These are phyloP conservation scores for Eupeodes latifasciatus DNA, from an alignment of 2,888 invertebrate species.

Conservation along the genomic window DNA sequence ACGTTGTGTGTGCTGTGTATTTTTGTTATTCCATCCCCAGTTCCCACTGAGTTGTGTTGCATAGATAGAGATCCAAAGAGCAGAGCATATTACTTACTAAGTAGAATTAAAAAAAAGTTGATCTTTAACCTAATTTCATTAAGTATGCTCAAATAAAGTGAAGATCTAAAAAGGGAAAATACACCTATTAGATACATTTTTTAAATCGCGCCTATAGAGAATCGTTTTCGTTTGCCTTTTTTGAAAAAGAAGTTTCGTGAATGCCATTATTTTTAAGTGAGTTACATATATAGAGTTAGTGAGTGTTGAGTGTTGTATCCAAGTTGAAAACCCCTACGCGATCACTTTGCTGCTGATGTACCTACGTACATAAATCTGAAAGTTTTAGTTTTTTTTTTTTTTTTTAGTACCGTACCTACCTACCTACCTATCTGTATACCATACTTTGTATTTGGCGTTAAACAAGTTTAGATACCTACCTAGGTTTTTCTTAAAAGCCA, in stretches of 20 bases:
- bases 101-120: slow-evolving; percentile 48
- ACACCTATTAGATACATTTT: slow-evolving; percentile 11
- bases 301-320: slow-evolving; percentile 30
- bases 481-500: slow-evolving; percentile 29
- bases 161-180: slow-evolving; percentile 46
- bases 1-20: slow-evolving; percentile 33
- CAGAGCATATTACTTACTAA: slow-evolving; percentile 12
- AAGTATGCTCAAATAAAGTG: slow-evolving; percentile 55
- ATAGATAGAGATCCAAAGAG: slow-evolving; percentile 1
- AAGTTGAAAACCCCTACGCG: slow-evolving; percentile 47
- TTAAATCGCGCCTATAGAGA: slow-evolving; percentile 12
- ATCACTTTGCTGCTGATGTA: slow-evolving; percentile 34
- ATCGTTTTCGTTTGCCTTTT: slow-evolving; percentile 50
- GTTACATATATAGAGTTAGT: neutral
- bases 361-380: slow-evolving; percentile 37
- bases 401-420: no score
- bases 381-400: slow-evolving; percentile 38
- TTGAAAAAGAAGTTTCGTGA: slow-evolving; percentile 22
- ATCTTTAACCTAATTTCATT: slow-evolving; percentile 74
- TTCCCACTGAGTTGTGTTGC: slow-evolving; percentile 31
- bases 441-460: slow-evolving; percentile 18
- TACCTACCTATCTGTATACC: neutral
- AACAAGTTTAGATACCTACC: slow-evolving; percentile 42
- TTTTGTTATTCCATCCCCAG: neutral
- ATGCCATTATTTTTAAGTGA: slow-evolving; percentile 6